Evolutionary conservation across 2,797 vertebrate species (phyloP), one percentile per base, ranked within the genome.

Genomic region (Pseudochirops corinnae): DNA sequence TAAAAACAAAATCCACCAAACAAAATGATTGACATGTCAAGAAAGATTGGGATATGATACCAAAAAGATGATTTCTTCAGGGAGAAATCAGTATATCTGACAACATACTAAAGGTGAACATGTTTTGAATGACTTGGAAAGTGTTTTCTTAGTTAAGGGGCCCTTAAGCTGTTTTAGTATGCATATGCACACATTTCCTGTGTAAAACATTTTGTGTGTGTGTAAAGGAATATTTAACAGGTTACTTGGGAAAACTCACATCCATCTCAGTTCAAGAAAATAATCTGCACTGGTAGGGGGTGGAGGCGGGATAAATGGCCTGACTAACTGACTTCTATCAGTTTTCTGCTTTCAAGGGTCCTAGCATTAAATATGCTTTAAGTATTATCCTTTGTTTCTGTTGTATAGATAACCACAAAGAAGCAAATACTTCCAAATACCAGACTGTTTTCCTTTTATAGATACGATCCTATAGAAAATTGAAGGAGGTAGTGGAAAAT

Each of bases 401-500:
- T 58, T 50, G 6, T 50, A 46, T 55, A 93, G 24, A 28, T 46
- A 67, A 5, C 33, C 29, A 53, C n/a, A 96, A 26, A 46, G 18
- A 26, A 46, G 18, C 92, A 74, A 93, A 96, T 95, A 67, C 93
- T 95, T 92, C 90, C 50, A 92, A 91, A 91, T 92, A 52, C 1
- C 3, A 87, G 39, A 3, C 18, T 87, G 74, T 28, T 87, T 87
- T 46, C 9, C 93, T 10, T 56, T 3, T 82, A 94, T 56, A 95
- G 92, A 96, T 82, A 55, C 4, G 93, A 94, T 96, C 94, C 67
- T 92, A 90, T 53, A 94, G 53, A 93, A 97, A 96, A 13, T 92
- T 94, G 60, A 94, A 95, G 55, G 74, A 96, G 96, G 94, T 0
- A 92, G 1, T 56, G n/a, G 91, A 52, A 1, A 24, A 92, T 96